Percentiles rank a stretch among this genome's conserved stretches.
Evolutionary conservation across 2,888 invertebrate species (phyloP).

Genomic region (Ormyrus rosae): DNA sequence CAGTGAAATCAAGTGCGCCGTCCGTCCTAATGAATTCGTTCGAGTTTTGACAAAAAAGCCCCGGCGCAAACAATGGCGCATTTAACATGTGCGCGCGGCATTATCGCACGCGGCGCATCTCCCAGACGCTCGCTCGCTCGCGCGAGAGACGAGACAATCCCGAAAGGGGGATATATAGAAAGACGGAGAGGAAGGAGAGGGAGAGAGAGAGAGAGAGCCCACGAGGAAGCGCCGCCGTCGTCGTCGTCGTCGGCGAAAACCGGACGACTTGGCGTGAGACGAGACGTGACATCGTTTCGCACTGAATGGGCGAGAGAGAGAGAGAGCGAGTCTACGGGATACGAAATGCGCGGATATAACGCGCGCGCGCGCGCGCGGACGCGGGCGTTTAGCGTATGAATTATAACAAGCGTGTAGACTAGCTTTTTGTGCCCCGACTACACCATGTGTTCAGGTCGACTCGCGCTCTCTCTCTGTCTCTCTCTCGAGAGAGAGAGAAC

Average conservation of each 20-base stretch:
- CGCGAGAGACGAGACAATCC: constrained; percentile 7
- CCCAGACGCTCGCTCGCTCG: not conserved
- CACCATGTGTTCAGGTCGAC: constrained; percentile 63
- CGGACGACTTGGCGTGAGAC: constrained; percentile 55
- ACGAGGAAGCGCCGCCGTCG: not conserved
- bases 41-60: constrained; percentile 48
- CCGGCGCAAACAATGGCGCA: constrained; percentile 47
- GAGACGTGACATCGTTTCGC: constrained; percentile 60
- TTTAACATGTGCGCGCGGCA: constrained; percentile 23
- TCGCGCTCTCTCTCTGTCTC: not conserved
- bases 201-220: constrained; percentile 6
- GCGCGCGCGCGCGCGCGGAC: constrained; percentile 52
- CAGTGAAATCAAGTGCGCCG: not conserved
- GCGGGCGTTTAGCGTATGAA: constrained; percentile 69
- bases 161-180: not conserved
- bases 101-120: constrained; percentile 43
- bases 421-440: constrained; percentile 65
- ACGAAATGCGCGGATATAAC: too few species aligned
- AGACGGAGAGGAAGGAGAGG: not conserved
- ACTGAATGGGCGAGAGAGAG: constrained; percentile 40
- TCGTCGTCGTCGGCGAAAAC: constrained; percentile 40
- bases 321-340: too few species aligned
- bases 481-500: not conserved
- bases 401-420: constrained; percentile 67
- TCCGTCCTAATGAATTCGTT: constrained; percentile 32